A percentile compares a stretch with the other conserved stretches of the same genome.
phyloP scores from a whole-genome alignment of 2,888 invertebrate species.

The Cremastinae sp. region DNA sequence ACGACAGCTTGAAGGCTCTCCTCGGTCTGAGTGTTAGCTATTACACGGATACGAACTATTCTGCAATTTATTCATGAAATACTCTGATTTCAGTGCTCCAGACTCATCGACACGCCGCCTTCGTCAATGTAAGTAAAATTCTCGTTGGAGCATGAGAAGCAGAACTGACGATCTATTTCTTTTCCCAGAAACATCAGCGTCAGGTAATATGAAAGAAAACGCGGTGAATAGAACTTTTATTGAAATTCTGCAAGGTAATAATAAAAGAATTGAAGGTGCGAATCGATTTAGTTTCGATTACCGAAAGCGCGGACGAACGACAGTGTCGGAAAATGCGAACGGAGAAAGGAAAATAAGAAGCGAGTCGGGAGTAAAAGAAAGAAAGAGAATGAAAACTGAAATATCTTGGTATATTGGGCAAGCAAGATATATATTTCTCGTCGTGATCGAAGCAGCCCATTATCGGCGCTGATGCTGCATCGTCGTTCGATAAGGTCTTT shows the following conservation, averaged over 20 bases:
- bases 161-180: no score
- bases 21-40: not conserved
- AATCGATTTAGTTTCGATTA: slow-evolving; percentile 59
- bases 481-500: slow-evolving; percentile 51
- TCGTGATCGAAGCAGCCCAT: slow-evolving; percentile 59
- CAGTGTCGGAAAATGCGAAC: slow-evolving; percentile 26
- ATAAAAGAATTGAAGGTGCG: slow-evolving; percentile 49
- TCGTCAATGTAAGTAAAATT: no score
- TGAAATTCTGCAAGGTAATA: slow-evolving; percentile 23
- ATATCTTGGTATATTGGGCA: no score
- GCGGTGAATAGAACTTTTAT: not conserved
- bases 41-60: no score
- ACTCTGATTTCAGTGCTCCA: no score
- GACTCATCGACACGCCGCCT: no score
- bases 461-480: slow-evolving; percentile 50
- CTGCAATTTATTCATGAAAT: no score
- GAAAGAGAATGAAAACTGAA: slow-evolving; percentile 21
- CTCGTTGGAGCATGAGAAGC: no score
- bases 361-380: slow-evolving; percentile 45
- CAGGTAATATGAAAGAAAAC: slow-evolving; percentile 1
- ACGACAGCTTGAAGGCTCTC: not conserved
- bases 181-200: no score
- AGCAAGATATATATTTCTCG: slow-evolving; percentile 39
- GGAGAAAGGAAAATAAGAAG: no score
- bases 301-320: slow-evolving; percentile 32